A percentile compares a stretch with the other conserved stretches of the same genome.
Evolutionary conservation across 2,888 invertebrate genomes (phyloP).

Genomic region (Cephus runcator): DNA sequence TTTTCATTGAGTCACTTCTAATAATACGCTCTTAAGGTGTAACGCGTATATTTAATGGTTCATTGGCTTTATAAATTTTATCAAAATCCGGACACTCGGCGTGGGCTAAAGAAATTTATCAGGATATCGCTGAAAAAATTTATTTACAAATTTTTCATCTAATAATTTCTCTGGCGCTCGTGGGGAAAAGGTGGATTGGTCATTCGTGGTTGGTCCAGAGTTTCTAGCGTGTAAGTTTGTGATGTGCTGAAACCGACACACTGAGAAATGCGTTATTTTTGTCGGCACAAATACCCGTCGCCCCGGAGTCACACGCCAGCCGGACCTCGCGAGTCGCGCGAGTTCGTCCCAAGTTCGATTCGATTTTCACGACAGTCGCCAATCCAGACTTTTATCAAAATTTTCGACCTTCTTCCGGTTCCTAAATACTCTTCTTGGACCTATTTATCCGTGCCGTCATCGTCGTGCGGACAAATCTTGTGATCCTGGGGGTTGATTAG

Average conservation of each 20-base stretch:
- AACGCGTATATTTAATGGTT: background rate
- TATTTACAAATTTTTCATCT: background rate
- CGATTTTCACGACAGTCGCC: background rate
- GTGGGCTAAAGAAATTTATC: background rate
- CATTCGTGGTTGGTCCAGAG: constrained; percentile 9
- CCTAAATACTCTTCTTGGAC: background rate
- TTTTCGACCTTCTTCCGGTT: background rate
- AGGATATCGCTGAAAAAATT: background rate
- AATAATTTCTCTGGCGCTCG: background rate
- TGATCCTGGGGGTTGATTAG: background rate
- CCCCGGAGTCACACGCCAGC: constrained; percentile 10
- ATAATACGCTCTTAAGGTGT: background rate
- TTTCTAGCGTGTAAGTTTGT: constrained; percentile 2
- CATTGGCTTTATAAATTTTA: background rate
- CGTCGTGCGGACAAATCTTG: background rate
- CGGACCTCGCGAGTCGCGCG: constrained; percentile 32
- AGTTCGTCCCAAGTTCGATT: constrained; percentile 27
- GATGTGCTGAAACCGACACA: constrained; percentile 34
- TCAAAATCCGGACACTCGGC: background rate
- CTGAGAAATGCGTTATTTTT: constrained; percentile 64
- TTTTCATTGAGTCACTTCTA: constrained; percentile 16
- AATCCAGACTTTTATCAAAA: background rate
- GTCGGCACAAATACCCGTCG: constrained; percentile 61
- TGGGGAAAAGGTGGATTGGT: background rate
- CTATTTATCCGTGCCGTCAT: background rate